Percentiles rank a stretch among this genome's conserved stretches.
phyloP scores from a whole-genome alignment of 2,888 invertebrate species.

The Brachyptera risi region DNA sequence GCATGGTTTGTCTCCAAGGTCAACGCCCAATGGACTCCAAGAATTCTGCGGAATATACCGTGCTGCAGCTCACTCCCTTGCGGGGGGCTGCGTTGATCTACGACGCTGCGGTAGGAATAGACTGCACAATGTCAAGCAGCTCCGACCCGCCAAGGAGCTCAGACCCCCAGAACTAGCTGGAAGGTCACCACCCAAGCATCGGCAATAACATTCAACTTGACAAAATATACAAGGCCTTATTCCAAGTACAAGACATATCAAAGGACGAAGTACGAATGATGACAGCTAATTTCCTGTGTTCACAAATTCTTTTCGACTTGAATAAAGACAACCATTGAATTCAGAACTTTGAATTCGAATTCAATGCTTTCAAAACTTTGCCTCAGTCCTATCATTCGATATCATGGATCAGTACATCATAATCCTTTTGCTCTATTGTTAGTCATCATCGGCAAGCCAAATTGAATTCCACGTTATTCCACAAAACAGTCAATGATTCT shows the following conservation, averaged over 20 bases:
- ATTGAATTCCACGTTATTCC: no score
- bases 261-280: no score
- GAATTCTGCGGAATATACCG: constrained; percentile 33
- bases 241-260: no score
- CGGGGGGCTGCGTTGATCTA: constrained; percentile 28
- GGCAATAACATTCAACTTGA: not conserved
- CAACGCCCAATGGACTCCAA: constrained; percentile 30
- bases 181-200: constrained; percentile 17
- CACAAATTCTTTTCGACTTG: no score
- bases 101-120: constrained; percentile 33
- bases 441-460: constrained; percentile 22
- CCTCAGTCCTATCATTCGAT: constrained; percentile 44
- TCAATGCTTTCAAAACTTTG: no score
- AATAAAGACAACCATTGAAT: no score
- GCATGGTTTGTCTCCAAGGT: constrained; percentile 34
- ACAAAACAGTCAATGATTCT: no score
- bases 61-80: constrained; percentile 24
- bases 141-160: constrained; percentile 31
- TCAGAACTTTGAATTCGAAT: no score
- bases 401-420: constrained; percentile 35
- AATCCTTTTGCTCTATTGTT: constrained; percentile 34
- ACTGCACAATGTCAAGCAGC: constrained; percentile 32
- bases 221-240: no score
- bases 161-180: constrained; percentile 8
- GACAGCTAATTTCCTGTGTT: no score